phyloP scores from a whole-genome alignment of 2,113 vertebrate genomes.

The Heptranchias perlo region DNA sequence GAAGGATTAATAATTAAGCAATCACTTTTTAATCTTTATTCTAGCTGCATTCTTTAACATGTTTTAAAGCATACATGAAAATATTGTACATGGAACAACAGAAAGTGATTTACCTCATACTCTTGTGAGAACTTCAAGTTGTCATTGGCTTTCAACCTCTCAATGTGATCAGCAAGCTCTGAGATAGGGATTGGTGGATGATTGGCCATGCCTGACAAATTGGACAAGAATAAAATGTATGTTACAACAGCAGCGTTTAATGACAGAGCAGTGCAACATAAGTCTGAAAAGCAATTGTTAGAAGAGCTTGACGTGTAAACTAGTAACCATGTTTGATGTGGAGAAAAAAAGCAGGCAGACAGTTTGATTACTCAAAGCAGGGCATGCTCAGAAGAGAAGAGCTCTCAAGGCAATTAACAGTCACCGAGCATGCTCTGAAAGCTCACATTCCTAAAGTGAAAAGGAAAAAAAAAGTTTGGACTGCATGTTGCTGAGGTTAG shows the following conservation, averaged over 20 bases:
- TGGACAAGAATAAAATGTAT: constrained; percentile 46
- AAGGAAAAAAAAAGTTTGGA: constrained; percentile 64
- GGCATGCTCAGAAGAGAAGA: constrained; percentile 81
- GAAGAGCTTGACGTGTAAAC: constrained; percentile 66
- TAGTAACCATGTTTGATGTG: constrained; percentile 66
- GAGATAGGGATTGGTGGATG: constrained; percentile 93
- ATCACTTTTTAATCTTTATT: background rate
- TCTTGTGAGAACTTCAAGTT: constrained; percentile 99
- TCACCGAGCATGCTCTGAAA: constrained; percentile 70
- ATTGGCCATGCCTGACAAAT: constrained; percentile 85
- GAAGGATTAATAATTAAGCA: background rate
- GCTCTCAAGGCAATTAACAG: constrained; percentile 78
- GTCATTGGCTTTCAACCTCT: constrained; percentile 95
- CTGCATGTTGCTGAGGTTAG: constrained; percentile 65
- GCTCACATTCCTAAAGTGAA: constrained; percentile 64
- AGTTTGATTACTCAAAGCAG: constrained; percentile 87
- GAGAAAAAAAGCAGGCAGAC: constrained; percentile 71
- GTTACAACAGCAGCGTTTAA: background rate
- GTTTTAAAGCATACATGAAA: background rate
- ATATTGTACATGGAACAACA: background rate
- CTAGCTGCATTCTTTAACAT: background rate
- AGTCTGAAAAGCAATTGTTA: constrained; percentile 54
- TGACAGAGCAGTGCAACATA: background rate
- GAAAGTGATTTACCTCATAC: constrained; percentile 74
- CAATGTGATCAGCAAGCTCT: constrained; percentile 93